These are phyloP conservation scores for Zaprionus lineosus DNA, from an alignment of 2,888 invertebrate genomes.

Conservation along the genomic window DNA sequence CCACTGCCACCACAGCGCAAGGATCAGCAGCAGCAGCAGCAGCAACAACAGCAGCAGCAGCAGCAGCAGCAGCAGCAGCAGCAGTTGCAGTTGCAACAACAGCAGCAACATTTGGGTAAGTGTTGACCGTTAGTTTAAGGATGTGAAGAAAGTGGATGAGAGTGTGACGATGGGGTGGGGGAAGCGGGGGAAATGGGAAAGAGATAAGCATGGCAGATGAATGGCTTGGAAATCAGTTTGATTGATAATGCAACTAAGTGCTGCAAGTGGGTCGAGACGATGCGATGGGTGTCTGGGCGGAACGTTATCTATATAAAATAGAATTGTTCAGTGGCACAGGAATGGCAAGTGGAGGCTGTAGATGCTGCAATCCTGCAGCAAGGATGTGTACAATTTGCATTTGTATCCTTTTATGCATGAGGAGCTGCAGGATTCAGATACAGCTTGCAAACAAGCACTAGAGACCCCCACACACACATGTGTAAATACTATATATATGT, in stretches of 20 bases:
- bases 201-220: slow-evolving; percentile 19
- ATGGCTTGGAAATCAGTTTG: slow-evolving; percentile 75
- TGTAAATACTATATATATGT: no score
- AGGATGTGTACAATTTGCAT: slow-evolving; percentile 68
- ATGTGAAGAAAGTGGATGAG: slow-evolving; percentile 78
- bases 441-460: slow-evolving; percentile 38
- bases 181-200: slow-evolving; percentile 8
- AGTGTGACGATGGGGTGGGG: slow-evolving; percentile 54
- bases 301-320: slow-evolving; percentile 53
- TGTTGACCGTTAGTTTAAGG: slow-evolving; percentile 18
- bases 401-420: slow-evolving; percentile 66
- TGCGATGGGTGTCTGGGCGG: not conserved
- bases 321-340: no score
- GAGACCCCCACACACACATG: slow-evolving; percentile 21
- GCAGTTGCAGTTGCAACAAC: slow-evolving; percentile 60
- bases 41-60: slow-evolving; percentile 55
- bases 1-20: slow-evolving; percentile 71
- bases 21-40: slow-evolving; percentile 69
- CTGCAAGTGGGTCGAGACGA: slow-evolving; percentile 29
- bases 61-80: slow-evolving; percentile 64
- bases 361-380: slow-evolving; percentile 12
- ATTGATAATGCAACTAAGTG: slow-evolving; percentile 80
- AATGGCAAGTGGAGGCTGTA: slow-evolving; percentile 22
- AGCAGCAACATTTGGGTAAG: slow-evolving; percentile 69
- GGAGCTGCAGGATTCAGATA: slow-evolving; percentile 41